phyloP scores from a whole-genome alignment of 2,113 vertebrate species.

The Piaya cayana region DNA sequence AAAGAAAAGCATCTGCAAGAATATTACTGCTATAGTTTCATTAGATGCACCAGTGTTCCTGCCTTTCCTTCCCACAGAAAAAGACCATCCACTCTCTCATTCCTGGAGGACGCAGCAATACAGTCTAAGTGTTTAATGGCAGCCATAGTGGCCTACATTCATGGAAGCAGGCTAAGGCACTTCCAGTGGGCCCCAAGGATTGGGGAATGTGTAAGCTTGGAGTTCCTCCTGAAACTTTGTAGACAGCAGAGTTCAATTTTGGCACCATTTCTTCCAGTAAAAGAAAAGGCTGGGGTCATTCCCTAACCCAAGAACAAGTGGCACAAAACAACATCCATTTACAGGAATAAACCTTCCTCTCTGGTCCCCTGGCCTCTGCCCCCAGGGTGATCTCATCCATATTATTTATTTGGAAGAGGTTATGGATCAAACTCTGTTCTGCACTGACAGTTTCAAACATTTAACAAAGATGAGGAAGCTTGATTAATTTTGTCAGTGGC shows the following conservation, averaged over 20 bases:
- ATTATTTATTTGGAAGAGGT: not conserved
- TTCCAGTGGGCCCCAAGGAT: not conserved
- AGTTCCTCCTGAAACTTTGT: not conserved
- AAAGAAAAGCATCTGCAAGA: not conserved
- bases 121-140: not conserved
- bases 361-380: too few relatives aligned
- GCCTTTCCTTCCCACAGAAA: not conserved
- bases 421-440: not conserved
- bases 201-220: not conserved
- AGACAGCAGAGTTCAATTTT: not conserved
- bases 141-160: fast-evolving
- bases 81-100: not conserved
- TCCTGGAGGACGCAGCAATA: not conserved
- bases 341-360: not conserved
- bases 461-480: not conserved
- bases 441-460: not conserved
- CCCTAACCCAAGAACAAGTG: not conserved
- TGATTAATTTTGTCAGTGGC: not conserved
- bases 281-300: not conserved
- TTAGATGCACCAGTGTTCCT: not conserved
- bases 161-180: fast-evolving
- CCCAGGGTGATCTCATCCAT: not conserved
- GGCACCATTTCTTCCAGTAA: not conserved
- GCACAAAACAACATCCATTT: not conserved
- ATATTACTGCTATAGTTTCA: not conserved